Evolutionary conservation across 2,113 vertebrate species (phyloP).

Genomic region (Spea multiplicata): DNA sequence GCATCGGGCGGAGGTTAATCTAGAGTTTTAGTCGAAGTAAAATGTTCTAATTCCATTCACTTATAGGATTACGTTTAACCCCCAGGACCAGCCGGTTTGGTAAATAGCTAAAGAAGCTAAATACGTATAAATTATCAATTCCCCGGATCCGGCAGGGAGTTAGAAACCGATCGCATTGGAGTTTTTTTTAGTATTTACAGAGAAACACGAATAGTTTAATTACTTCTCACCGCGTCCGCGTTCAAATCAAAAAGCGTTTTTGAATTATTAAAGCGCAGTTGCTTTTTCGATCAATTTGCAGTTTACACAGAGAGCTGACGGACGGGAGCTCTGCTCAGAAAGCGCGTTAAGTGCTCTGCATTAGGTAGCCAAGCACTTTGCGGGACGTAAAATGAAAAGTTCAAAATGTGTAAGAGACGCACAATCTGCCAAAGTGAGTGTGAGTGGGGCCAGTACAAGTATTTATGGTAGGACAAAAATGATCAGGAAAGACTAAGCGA

Average conservation of each 20-base stretch:
- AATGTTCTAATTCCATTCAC: not conserved
- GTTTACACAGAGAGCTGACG: not conserved
- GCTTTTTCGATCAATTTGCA: not conserved
- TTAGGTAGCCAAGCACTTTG: no score
- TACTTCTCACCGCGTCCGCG: not conserved
- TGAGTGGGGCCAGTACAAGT: no score
- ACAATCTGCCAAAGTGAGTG: no score
- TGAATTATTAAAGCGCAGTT: conserved; percentile 3
- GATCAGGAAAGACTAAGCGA: no score
- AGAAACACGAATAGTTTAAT: conserved; percentile 19
- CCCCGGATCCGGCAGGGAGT: not conserved
- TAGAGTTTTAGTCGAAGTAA: no score
- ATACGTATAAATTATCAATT: not conserved
- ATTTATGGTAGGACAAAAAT: no score
- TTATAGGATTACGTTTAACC: not conserved
- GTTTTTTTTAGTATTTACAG: not conserved
- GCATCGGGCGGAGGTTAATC: no score
- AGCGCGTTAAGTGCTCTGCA: no score
- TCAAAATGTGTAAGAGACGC: no score
- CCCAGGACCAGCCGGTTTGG: not conserved
- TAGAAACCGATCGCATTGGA: not conserved
- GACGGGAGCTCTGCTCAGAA: not conserved
- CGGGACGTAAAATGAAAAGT: no score
- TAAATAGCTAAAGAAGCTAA: not conserved
- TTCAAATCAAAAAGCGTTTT: conserved; percentile 1